Evolutionary conservation across 2,888 invertebrate species (phyloP), one percentile per base, ranked within the genome.

Genomic region (Amorpha juglandis): DNA sequence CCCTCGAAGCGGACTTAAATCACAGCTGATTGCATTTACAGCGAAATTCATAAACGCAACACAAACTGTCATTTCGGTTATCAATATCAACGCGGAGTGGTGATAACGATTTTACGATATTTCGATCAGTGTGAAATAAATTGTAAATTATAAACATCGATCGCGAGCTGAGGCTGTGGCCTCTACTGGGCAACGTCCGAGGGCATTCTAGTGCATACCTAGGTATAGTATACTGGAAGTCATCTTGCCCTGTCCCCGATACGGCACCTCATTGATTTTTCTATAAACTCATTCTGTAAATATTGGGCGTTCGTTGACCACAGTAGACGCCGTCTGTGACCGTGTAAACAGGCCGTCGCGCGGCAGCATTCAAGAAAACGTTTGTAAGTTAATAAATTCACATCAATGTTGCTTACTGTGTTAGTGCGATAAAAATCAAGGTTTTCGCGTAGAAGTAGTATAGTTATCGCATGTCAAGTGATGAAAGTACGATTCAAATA

Each of bases 211-310:
- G 69, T 69, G 65, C 68, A 67, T 68, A 51, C 9, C 55, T 68
- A 77, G 72, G 77, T 76, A 71, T 67, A 67, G 66, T 58, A 42
- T 19, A 58, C 11, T 11, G 58, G 1, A 16, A 55, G 9, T 19
- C 38, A 42, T 42, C 58, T 58, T 38, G 19, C 6, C 14, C 38
- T 38, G 58, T 42, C 42, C 19, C 42, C 19, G n/a, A 16, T 19
- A 19, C 42, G 42, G 42, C 19, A 19, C 38, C 72, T 74, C 87
- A 90, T 89, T 87, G 89, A 89, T 89, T 90, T 90, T 89, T 87
- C 83, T 73, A 80, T 83, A 84, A 84, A 86, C 78, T 67, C 67
- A 73, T 73, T 70, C 70, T 75, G 84, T 84, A 83, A 87, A 85
- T 81, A 84, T 80, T 82, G 77, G 68, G 72, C 58, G 72, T 68